Evolutionary conservation across 2,888 invertebrate genomes (phyloP).

Genomic region (Hypsopygia costalis): DNA sequence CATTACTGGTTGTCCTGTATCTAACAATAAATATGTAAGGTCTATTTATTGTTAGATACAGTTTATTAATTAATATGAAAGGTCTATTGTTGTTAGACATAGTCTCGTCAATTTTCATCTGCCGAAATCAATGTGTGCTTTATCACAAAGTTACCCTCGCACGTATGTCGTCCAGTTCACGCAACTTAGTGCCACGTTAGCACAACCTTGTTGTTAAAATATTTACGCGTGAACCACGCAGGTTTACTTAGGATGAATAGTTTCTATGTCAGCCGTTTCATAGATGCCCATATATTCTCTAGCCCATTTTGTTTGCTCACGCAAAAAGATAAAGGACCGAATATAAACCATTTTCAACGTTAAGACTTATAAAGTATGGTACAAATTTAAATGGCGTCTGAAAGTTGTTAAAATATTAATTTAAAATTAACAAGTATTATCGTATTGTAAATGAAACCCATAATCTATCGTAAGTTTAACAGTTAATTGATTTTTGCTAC

Average conservation of each 20-base stretch:
- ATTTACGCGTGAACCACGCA: constrained; percentile 41
- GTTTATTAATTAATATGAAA: too few relatives aligned
- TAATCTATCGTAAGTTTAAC: constrained; percentile 8
- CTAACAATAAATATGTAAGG: too few relatives aligned
- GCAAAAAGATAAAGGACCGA: not conserved
- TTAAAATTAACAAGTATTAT: constrained; percentile 8
- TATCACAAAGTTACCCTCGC: too few relatives aligned
- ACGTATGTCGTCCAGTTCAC: constrained; percentile 12
- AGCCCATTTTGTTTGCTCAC: constrained; percentile 18
- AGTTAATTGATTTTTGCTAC: too few relatives aligned
- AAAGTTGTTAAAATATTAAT: constrained; percentile 6
- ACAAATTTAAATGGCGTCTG: not conserved
- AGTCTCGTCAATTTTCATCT: too few relatives aligned
- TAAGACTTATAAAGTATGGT: not conserved
- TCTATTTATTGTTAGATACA: too few relatives aligned
- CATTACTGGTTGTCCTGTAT: too few relatives aligned
- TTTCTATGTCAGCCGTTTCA: constrained; percentile 44
- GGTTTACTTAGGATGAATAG: constrained; percentile 58
- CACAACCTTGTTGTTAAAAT: constrained; percentile 43
- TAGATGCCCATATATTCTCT: constrained; percentile 27
- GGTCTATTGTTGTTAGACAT: too few relatives aligned
- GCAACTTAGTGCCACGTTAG: constrained; percentile 16
- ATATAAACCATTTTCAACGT: not conserved
- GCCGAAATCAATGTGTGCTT: too few relatives aligned
- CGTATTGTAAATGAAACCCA: constrained; percentile 4